Conservation (phyloP, 1,140 invertebrate species). For the Bombus waltoni region DNA sequence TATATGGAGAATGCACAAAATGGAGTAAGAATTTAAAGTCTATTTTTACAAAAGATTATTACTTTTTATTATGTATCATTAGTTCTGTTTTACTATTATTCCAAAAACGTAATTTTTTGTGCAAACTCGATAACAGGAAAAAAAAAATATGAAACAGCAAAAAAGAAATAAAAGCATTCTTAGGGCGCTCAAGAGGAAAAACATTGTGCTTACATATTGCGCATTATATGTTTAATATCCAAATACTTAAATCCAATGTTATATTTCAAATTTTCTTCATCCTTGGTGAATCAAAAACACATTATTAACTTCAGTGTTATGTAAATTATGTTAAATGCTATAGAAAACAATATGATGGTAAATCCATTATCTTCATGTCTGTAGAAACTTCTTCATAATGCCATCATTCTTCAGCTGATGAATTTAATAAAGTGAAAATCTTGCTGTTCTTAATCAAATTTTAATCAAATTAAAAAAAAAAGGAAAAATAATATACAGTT, state of each 20-base stretch:
- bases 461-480: not conserved
- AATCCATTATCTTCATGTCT: conserved; percentile 24
- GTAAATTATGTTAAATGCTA: not conserved
- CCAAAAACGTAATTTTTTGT: conserved; percentile 11
- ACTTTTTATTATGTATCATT: not conserved
- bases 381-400: not conserved
- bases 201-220: conserved; percentile 51
- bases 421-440: not conserved
- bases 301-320: conserved; percentile 6
- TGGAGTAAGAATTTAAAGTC: not conserved
- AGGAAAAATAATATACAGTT: not conserved
- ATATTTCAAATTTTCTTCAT: conserved; percentile 34
- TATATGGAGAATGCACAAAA: conserved; percentile 25
- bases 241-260: conserved; percentile 39
- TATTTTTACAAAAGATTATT: not conserved
- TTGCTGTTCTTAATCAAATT: not conserved
- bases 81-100: not conserved
- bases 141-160: not conserved
- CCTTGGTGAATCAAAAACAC: conserved; percentile 26
- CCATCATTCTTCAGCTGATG: conserved; percentile 15
- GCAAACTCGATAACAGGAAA: not conserved
- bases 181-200: conserved; percentile 28
- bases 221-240: conserved; percentile 34
- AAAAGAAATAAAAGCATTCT: conserved; percentile 25
- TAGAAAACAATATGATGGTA: not conserved